A percentile compares a stretch with the other conserved stretches of the same genome.
phyloP scores from a whole-genome alignment of 1,140 invertebrate genomes.

The Brachionus plicatilis region DNA sequence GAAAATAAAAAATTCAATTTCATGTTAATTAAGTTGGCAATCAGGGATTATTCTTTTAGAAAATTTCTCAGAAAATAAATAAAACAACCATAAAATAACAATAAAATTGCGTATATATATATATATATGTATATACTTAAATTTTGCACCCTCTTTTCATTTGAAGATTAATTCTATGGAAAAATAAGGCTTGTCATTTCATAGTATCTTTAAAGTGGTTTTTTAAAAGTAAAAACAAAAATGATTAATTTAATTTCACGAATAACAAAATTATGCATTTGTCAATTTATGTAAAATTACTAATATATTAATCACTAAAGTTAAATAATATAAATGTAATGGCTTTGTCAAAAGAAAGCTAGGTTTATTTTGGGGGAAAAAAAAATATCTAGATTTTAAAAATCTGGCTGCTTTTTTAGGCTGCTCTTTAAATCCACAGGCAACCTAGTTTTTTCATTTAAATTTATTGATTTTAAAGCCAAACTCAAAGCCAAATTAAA shows the following conservation, averaged over 20 bases:
- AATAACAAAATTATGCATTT: background rate
- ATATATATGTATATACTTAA: background rate
- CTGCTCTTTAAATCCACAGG: background rate
- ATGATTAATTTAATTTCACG: background rate
- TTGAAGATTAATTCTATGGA: background rate
- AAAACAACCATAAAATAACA: background rate
- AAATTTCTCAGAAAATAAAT: background rate
- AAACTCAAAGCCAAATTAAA: background rate
- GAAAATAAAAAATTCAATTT: too few species aligned
- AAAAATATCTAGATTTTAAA: background rate
- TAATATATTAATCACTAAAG: background rate
- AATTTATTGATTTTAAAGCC: background rate
- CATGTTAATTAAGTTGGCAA: too few species aligned
- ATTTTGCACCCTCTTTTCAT: background rate
- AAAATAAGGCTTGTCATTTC: background rate
- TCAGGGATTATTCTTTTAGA: background rate
- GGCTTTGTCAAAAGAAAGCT: background rate
- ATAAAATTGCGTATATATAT: background rate
- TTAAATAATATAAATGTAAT: background rate
- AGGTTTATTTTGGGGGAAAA: background rate
- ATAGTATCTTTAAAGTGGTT: background rate
- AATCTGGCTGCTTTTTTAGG: too few species aligned
- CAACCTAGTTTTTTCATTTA: background rate
- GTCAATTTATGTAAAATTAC: background rate
- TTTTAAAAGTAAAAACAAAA: background rate